Conservation (phyloP, 1,140 invertebrate species). For the Popillia japonica region DNA sequence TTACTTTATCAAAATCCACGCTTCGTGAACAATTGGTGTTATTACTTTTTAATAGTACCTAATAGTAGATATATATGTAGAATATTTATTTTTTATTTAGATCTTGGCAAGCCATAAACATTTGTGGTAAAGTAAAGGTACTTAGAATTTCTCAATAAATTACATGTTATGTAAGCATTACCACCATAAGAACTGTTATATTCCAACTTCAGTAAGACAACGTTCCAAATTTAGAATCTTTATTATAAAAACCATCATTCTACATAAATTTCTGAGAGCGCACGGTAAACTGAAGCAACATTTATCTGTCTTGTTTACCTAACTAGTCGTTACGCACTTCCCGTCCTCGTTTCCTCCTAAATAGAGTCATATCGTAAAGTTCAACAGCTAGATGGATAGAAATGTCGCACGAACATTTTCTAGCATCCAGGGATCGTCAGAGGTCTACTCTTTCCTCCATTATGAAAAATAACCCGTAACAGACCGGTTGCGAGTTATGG, state of each 20-base stretch:
- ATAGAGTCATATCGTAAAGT: slow-evolving; percentile 32
- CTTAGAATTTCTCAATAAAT: too few relatives aligned
- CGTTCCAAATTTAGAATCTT: slow-evolving; percentile 13
- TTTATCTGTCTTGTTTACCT: slow-evolving; percentile 32
- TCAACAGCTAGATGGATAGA: slow-evolving; percentile 26
- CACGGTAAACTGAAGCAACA: slow-evolving; percentile 7
- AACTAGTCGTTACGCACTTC: slow-evolving; percentile 27
- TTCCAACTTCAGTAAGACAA: neutral
- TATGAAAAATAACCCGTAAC: slow-evolving; percentile 18
- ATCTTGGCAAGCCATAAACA: too few relatives aligned
- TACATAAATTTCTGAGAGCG: slow-evolving; percentile 1
- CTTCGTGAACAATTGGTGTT: too few relatives aligned
- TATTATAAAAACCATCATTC: slow-evolving; percentile 28
- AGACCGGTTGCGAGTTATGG: slow-evolving; percentile 1
- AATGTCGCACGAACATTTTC: slow-evolving; percentile 24
- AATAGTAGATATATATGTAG: too few relatives aligned
- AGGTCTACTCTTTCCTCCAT: neutral
- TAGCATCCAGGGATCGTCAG: slow-evolving; percentile 4
- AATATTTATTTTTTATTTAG: too few relatives aligned
- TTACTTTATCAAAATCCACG: too few relatives aligned
- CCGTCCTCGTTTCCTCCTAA: slow-evolving; percentile 30
- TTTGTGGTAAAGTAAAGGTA: too few relatives aligned
- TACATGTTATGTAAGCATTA: neutral
- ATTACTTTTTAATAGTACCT: too few relatives aligned
- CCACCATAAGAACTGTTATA: neutral